A percentile compares a stretch with the other conserved stretches of the same genome.
These are phyloP conservation scores for Eurypyga helias DNA, from an alignment of 2,113 vertebrate genomes.

Conservation along the genomic window DNA sequence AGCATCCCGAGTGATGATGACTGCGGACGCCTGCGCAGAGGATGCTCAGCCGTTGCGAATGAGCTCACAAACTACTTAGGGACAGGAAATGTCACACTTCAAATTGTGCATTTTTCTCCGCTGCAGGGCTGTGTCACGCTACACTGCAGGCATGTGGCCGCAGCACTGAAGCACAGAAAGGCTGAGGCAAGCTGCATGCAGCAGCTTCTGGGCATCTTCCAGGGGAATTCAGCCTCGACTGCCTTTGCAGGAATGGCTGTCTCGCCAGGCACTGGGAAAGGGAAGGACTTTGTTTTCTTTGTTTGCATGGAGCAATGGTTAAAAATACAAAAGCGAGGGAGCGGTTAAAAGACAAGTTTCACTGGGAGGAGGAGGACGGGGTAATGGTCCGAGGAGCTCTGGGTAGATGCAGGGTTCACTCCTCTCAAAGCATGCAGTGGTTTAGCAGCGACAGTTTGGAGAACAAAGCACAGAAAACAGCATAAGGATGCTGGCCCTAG, in stretches of 20 bases:
- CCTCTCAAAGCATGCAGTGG: not conserved
- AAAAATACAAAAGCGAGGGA: not conserved
- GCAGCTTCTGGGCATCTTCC: not conserved
- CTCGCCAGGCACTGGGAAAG: not conserved
- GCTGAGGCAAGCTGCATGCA: not conserved
- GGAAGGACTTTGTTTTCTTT: not conserved
- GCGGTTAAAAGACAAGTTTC: not conserved
- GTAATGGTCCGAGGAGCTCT: not conserved
- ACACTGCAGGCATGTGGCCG: rapidly evolving
- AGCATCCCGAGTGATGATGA: not conserved
- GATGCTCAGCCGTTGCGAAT: not conserved
- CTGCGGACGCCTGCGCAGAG: rapidly evolving
- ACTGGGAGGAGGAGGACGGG: not conserved
- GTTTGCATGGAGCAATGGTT: not conserved
- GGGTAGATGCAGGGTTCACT: not conserved
- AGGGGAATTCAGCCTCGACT: not conserved
- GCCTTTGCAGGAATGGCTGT: not conserved
- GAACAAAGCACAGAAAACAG: not conserved
- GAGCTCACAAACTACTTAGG: not conserved
- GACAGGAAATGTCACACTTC: not conserved
- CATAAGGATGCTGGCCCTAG: not conserved
- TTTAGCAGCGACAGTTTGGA: not conserved
- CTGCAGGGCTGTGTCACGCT: rapidly evolving
- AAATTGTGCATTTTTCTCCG: not conserved
- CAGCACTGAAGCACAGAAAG: not conserved